Base-by-base conservation (phyloP, 2,113 vertebrate species). In the Callaeas wilsoni region DNA sequence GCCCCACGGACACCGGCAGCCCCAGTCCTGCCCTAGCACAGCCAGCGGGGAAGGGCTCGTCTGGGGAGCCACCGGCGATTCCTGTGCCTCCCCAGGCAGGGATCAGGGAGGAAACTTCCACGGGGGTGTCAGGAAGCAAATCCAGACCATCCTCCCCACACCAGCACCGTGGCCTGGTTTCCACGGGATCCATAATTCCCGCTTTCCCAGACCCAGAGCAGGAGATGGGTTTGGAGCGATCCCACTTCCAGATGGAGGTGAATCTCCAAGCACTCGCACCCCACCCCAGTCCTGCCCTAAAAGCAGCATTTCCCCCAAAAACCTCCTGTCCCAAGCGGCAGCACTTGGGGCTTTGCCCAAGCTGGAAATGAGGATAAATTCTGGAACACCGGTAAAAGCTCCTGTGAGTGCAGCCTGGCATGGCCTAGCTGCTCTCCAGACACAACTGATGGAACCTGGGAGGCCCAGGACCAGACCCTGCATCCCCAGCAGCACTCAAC, bases 211-310 rank as follows among this genome's bases (percentile, higher is more conserved):
- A 33, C 30, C 19, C 30, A 8, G 33, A 27, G 23, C 39, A 11
- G 16, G 0, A 22, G 17, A 42, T 29, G 33, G 75, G 10, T 18
- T 46, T 13, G 22, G 44, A 60, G 47, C 0, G 0, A 44, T 10
- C 16, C 26, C 52, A 2, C 6, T 29, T 14, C 47, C 39, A 32
- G 49, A 7, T 0, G 1, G 5, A 5, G 0, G 26, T 1, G 15
- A 21, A 6, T 4, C 52, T 12, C 49, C n/a, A 25, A 32, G 3
- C 18, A 35, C 9, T 35, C 33, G 10, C 17, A 18, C 3, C 21
- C 56, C 30, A 3, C 46, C 67, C 56, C 74, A 41, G 16, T 9
- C 56, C 37, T 33, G 73, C 25, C 59, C 64, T 3, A 35, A 19
- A 29, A 50, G 53, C 35, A 33, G 44, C 3, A 2, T 20, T 29